Percentiles rank a stretch among this genome's conserved stretches.
These are phyloP conservation scores for Hirtodrosophila trivittata DNA, from an alignment of 2,888 invertebrate genomes.

Conservation along the genomic window DNA sequence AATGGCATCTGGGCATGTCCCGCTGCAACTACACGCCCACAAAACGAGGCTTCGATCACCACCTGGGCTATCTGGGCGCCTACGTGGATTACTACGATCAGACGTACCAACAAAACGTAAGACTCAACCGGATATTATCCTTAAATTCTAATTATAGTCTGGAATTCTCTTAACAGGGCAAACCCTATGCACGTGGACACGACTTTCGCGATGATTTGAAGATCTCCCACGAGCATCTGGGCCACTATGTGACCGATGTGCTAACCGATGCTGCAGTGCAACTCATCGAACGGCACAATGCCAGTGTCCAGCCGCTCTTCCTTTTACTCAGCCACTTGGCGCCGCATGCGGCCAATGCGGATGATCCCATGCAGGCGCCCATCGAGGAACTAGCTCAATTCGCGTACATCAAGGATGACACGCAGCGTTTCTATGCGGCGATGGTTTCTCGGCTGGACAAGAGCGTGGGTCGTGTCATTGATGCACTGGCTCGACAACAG, in stretches of 20 bases:
- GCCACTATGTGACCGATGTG: slow-evolving; percentile 88
- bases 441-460: slow-evolving; percentile 94
- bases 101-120: slow-evolving; percentile 84
- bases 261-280: slow-evolving; percentile 87
- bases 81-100: slow-evolving; percentile 92
- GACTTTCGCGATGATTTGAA: slow-evolving; percentile 85
- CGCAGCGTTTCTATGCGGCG: slow-evolving; percentile 89
- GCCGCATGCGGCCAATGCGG: slow-evolving; percentile 90
- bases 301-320: slow-evolving; percentile 87
- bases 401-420: slow-evolving; percentile 87
- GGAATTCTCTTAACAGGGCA: slow-evolving; percentile 21
- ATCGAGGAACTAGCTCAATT: slow-evolving; percentile 88
- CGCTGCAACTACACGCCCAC: slow-evolving; percentile 87
- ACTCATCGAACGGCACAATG: slow-evolving; percentile 87
- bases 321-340: slow-evolving; percentile 92
- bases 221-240: slow-evolving; percentile 85
- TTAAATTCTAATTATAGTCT: not conserved
- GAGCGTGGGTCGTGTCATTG: slow-evolving; percentile 91
- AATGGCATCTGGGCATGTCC: slow-evolving; percentile 95
- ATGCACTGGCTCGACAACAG: slow-evolving; percentile 87
- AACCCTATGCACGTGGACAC: slow-evolving; percentile 83
- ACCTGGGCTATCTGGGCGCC: slow-evolving; percentile 93
- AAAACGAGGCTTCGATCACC: slow-evolving; percentile 90
- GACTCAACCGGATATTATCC: slow-evolving; percentile 24
- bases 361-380: slow-evolving; percentile 89